Evolutionary conservation across 1,140 invertebrate species (phyloP), one percentile per base, ranked within the genome.

Genomic region (Microplitis demolitor): DNA sequence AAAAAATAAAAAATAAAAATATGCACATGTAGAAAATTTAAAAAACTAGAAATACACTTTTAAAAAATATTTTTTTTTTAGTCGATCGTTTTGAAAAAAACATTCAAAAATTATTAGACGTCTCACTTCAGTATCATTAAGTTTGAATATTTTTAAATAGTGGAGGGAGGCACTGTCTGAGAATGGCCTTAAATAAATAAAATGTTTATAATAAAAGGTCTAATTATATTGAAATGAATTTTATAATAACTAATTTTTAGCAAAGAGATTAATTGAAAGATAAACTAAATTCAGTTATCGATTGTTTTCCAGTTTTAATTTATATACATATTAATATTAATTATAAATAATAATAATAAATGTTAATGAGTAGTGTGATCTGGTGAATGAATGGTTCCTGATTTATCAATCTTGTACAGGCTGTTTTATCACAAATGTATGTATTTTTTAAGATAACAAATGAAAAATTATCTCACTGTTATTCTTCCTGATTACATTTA

Each of bases 361-460:
- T 66, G 62, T 39, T 62, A 58, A 56, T 24, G 24, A 24, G 24
- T 24, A 24, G 24, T 24, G 39, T 45, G 11, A 11, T 60, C 16
- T 31, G 39, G 35, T 33, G 53, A 62, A 53, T 61, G 69, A 69
- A 71, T 70, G 67, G 56, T 75, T 61, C 45, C 39, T 16, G 61
- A 66, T 73, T 67, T 54, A 70, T 64, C 45, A 68, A 69, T 74
- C 72, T 74, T 76, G 75, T 76, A 74, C 72, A 76, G 75, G 66
- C 73, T 77, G 76, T 74, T 77, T 77, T 77, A 77, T 73, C 76
- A 77, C 73, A 77, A 77, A 77, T 77, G 70, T 77, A 77, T 77
- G 76, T 77, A 77, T 77, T 77, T 77, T 77, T 77, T 77, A 77
- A 74, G 67, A 77, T 72, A 74, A 69, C 58, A 69, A 45, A 73